Base-by-base conservation (phyloP, 2,888 invertebrate genomes). In the Dolichopus griseipennis region DNA sequence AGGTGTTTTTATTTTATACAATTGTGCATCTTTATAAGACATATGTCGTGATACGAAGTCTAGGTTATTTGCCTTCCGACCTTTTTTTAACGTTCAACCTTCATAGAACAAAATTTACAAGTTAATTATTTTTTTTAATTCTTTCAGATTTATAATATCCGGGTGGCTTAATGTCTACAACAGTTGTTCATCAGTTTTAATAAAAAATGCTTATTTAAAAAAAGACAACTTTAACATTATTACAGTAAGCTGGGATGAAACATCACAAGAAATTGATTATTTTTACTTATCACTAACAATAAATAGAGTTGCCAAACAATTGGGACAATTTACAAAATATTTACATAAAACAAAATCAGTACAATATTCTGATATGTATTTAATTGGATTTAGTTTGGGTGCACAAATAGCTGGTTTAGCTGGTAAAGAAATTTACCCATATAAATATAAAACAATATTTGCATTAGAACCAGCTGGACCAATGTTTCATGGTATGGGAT, bases 341-440 rank as follows among this genome's bases (percentile, higher is more conserved):
- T 70, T 83, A 9, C 72, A 76, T n/a, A 68, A 70, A 0, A 70
- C 73, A 18, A 74, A 75, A 0, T 73, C 72, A 8, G 70, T 80
- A 1, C 69, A 75, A 9, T 74, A 74, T 7, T 71, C 71, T 1
- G 72, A 71, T 0, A 75, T 78, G 18, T 78, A 77, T 69, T 66
- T 82, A n/a, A 72, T 81, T 65, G 82, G 82, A 0, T 82, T 82
- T 68, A 81, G 81, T 22, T 77, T 82, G 0, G 82, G 82, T 61
- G 79, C 76, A 12, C 82, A 82, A 61, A 71, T 79, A 43, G 73
- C 76, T 1, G 80, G 82, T 0, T 67, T 80, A 22, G 74, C 77
- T 0, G 82, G 81, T 0, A 76, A 77, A 65, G 15, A 52, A 0
- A 65, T 79, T 10, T 67, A 64, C 1, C 74, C 75, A 0, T 64